phyloP scores from a whole-genome alignment of 2,113 vertebrate genomes.

The Microtus pennsylvanicus region DNA sequence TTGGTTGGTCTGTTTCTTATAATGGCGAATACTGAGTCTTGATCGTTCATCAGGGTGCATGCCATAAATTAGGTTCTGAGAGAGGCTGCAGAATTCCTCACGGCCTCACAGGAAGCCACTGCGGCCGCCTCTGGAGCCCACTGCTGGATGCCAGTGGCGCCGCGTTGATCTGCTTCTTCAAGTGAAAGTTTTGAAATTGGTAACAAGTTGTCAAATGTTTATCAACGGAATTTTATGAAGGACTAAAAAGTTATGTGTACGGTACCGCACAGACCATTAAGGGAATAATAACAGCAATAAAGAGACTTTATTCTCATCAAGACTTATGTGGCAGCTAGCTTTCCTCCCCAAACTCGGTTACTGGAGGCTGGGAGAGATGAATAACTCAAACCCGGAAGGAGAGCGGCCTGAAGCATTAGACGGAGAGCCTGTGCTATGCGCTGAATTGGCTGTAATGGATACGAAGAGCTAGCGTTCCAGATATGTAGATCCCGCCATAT shows the following conservation, averaged over 20 bases:
- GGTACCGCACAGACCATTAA: conserved; percentile 81
- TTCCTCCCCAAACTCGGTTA: conserved; percentile 76
- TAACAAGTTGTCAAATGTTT: conserved; percentile 83
- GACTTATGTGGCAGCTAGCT: conserved; percentile 78
- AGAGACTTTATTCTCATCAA: conserved; percentile 82
- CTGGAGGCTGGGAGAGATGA: conserved; percentile 71
- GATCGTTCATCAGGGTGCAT: conserved; percentile 43
- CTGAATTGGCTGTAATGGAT: conserved; percentile 56
- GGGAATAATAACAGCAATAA: conserved; percentile 83
- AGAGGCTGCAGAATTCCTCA: conserved; percentile 54
- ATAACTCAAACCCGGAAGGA: conserved; percentile 70
- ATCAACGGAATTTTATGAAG: conserved; percentile 82
- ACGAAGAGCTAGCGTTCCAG: conserved; percentile 22
- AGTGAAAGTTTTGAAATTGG: conserved; percentile 74
- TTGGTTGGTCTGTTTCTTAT: conserved; percentile 80
- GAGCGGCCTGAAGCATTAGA: conserved; percentile 45
- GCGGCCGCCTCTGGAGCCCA: accelerated
- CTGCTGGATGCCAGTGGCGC: background rate
- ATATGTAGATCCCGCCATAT: conserved; percentile 66
- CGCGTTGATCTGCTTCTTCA: background rate
- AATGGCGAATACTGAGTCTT: conserved; percentile 74
- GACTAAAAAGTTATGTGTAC: conserved; percentile 84
- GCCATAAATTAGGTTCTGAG: conserved; percentile 58
- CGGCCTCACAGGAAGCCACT: background rate
- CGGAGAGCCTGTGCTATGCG: conserved; percentile 41